phyloP scores from a whole-genome alignment of 2,113 vertebrate genomes.

The Microtus oregoni region DNA sequence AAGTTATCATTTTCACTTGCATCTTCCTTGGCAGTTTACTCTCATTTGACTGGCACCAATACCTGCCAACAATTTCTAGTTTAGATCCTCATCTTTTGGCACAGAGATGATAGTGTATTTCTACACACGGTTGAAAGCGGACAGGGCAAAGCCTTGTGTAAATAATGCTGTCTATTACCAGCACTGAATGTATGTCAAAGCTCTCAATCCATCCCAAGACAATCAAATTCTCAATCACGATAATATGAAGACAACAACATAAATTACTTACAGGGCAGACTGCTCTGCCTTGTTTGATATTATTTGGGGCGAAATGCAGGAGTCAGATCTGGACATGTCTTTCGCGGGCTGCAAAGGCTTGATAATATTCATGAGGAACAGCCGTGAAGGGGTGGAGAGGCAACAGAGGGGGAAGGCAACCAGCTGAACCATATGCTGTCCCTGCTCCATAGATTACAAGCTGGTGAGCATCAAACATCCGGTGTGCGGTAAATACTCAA shows the following conservation, averaged over 20 bases:
- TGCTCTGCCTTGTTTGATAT: constrained; percentile 46
- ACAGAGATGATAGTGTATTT: constrained; percentile 71
- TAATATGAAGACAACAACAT: neutral
- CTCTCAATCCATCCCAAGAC: constrained; percentile 54
- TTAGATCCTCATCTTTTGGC: constrained; percentile 70
- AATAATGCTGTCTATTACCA: constrained; percentile 73
- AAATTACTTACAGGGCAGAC: constrained; percentile 49
- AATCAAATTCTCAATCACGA: constrained; percentile 64
- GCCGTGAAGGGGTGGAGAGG: neutral
- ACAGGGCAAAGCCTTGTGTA: constrained; percentile 66
- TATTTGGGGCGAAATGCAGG: constrained; percentile 48
- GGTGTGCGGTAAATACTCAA: constrained; percentile 24
- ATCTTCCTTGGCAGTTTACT: constrained; percentile 58
- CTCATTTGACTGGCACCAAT: constrained; percentile 52
- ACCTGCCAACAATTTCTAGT: constrained; percentile 67
- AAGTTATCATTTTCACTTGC: neutral
- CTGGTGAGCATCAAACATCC: constrained; percentile 47
- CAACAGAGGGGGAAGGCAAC: neutral
- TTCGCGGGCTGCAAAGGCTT: constrained; percentile 58
- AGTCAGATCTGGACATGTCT: neutral
- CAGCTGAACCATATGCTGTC: constrained; percentile 8
- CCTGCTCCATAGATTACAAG: constrained; percentile 43
- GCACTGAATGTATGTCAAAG: constrained; percentile 66
- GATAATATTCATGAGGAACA: constrained; percentile 64
- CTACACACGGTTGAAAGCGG: constrained; percentile 60